A percentile compares a stretch with the other conserved stretches of the same genome.
Conservation (phyloP, 2,888 invertebrate genomes). For the Drepanosiphum platanoidis region DNA sequence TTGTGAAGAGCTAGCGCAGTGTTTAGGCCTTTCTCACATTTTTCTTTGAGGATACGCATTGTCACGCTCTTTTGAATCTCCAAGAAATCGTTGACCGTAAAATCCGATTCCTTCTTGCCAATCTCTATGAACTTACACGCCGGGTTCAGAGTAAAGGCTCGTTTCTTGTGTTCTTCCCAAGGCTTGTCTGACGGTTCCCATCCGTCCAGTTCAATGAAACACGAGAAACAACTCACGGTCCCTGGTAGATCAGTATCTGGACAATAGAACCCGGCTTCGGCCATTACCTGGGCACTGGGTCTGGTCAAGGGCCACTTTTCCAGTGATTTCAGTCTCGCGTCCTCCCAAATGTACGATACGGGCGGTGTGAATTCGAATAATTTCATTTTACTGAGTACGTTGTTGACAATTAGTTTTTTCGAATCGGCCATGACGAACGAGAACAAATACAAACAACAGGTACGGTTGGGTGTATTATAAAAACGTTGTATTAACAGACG, state of each 20-base stretch:
- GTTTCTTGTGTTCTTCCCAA: conserved; percentile 54
- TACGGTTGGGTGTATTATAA: no score
- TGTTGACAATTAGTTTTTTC: no score
- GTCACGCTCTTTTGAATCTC: conserved; percentile 49
- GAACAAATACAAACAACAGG: no score
- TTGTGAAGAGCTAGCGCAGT: conserved; percentile 10
- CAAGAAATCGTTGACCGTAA: conserved; percentile 22
- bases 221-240: conserved; percentile 83
- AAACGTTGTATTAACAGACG: no score
- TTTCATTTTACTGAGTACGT: background rate
- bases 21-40: background rate
- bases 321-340: conserved; percentile 17
- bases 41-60: background rate
- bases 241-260: conserved; percentile 76
- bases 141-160: conserved; percentile 25
- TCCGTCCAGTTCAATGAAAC: conserved; percentile 84
- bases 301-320: conserved; percentile 39
- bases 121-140: conserved; percentile 48
- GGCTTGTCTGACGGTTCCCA: conserved; percentile 76
- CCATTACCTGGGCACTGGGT: conserved; percentile 69
- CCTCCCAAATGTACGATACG: conserved; percentile 5
- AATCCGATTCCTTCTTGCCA: conserved; percentile 37
- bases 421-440: no score
- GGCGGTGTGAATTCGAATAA: conserved; percentile 2
- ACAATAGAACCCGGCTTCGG: conserved; percentile 85